These are phyloP conservation scores for Mimas tiliae DNA, from an alignment of 2,888 invertebrate genomes.

Conservation along the genomic window DNA sequence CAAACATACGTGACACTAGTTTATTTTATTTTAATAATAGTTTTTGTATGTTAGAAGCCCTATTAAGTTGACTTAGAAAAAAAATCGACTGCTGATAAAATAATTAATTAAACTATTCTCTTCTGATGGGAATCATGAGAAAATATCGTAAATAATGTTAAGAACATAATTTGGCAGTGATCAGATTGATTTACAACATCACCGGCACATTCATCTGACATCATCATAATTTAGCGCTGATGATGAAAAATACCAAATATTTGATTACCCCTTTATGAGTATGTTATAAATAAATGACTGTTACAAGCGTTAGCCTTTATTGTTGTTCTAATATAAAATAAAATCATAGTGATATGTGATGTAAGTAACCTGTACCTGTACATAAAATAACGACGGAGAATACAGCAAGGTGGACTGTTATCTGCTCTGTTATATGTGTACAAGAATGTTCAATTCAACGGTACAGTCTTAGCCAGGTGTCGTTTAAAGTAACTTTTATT, in stretches of 20 bases:
- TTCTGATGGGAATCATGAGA: neutral
- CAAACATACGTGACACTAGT: neutral
- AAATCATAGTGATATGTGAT: neutral
- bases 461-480: slow-evolving; percentile 36
- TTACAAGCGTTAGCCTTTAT: neutral
- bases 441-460: slow-evolving; percentile 41
- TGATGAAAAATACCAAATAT: no score
- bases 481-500: neutral
- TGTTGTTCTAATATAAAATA: neutral
- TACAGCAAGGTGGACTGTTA: slow-evolving; percentile 45
- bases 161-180: no score
- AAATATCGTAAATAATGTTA: no score
- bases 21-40: no score
- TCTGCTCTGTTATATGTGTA: slow-evolving; percentile 45
- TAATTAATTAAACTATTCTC: no score
- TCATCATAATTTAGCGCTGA: no score
- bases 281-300: no score
- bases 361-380: neutral
- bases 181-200: no score
- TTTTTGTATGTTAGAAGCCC: no score
- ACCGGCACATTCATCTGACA: no score
- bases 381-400: slow-evolving; percentile 22
- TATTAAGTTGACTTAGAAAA: no score
- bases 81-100: neutral
- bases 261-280: no score